Evolutionary conservation across 2,113 vertebrate genomes (phyloP).

Genomic region (Tachysurus vachellii): DNA sequence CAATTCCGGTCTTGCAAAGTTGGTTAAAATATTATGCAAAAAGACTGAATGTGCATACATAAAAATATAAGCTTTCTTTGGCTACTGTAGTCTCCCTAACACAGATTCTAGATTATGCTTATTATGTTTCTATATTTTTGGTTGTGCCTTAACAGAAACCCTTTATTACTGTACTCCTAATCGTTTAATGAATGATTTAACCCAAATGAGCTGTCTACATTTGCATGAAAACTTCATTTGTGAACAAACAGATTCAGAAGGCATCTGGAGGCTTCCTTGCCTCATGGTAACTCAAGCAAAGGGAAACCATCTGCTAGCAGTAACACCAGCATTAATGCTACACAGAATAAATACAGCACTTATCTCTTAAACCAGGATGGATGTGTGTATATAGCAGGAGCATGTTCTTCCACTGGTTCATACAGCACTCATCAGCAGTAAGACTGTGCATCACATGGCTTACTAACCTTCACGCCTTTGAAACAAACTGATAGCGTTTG

Average conservation of each 20-base stretch:
- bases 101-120: background rate
- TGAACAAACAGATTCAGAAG: constrained; percentile 16
- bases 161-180: constrained; percentile 12
- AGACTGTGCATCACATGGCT: background rate
- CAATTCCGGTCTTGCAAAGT: background rate
- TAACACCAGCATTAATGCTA: constrained; percentile 16
- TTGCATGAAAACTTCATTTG: constrained; percentile 38
- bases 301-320: constrained; percentile 41
- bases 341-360: constrained; percentile 1
- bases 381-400: constrained; percentile 3
- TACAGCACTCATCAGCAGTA: background rate
- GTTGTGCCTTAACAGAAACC: constrained; percentile 5
- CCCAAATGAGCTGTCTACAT: constrained; percentile 29
- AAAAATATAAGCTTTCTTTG: background rate
- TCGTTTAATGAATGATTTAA: constrained; percentile 18
- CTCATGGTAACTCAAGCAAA: constrained; percentile 37
- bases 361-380: constrained; percentile 1
- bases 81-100: background rate
- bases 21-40: constrained; percentile 6
- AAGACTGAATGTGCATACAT: background rate
- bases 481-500: background rate
- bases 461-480: background rate
- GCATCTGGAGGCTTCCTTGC: constrained; percentile 34
- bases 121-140: constrained; percentile 1
- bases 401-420: background rate